Evolutionary conservation across 2,888 invertebrate species (phyloP).

Genomic region (Pycnomerus fuliginosus): DNA sequence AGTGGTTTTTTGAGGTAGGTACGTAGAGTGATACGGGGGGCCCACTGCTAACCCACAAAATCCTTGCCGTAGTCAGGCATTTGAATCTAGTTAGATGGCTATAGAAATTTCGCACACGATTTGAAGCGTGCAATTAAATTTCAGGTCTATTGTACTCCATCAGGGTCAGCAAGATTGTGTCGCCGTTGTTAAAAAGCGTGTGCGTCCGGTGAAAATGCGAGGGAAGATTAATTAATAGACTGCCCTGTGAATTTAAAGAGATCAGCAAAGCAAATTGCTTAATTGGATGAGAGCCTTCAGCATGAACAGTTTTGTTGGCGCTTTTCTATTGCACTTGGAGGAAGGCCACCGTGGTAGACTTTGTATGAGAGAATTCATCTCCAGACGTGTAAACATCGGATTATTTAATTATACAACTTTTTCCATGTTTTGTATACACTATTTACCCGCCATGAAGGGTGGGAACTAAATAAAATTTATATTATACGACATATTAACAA

Average conservation of each 20-base stretch:
- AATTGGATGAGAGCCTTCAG: no score
- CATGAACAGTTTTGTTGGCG: no score
- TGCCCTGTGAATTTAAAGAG: slow-evolving; percentile 18
- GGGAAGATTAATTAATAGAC: slow-evolving; percentile 11
- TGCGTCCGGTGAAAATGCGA: slow-evolving; percentile 19
- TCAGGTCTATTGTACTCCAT: slow-evolving; percentile 20
- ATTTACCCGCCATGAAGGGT: slow-evolving; percentile 21
- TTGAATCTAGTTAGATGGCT: slow-evolving; percentile 15
- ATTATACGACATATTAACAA: slow-evolving; percentile 17
- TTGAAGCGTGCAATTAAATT: slow-evolving; percentile 19
- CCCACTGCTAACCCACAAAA: slow-evolving; percentile 14
- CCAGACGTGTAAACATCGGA: slow-evolving; percentile 22
- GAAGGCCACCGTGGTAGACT: no score
- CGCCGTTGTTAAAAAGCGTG: no score
- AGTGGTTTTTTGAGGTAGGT: no score
- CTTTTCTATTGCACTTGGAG: no score
- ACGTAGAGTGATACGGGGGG: no score
- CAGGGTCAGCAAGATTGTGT: slow-evolving; percentile 20
- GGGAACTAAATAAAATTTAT: slow-evolving; percentile 24
- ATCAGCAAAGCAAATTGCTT: slow-evolving; percentile 18
- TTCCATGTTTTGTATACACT: slow-evolving; percentile 23
- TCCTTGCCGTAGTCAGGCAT: slow-evolving; percentile 11
- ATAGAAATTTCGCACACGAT: slow-evolving; percentile 17
- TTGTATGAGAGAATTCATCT: no score
- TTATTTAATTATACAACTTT: slow-evolving; percentile 25